These are phyloP conservation scores for Falcaria lacertinaria DNA, from an alignment of 2,888 invertebrate species.

Conservation along the genomic window DNA sequence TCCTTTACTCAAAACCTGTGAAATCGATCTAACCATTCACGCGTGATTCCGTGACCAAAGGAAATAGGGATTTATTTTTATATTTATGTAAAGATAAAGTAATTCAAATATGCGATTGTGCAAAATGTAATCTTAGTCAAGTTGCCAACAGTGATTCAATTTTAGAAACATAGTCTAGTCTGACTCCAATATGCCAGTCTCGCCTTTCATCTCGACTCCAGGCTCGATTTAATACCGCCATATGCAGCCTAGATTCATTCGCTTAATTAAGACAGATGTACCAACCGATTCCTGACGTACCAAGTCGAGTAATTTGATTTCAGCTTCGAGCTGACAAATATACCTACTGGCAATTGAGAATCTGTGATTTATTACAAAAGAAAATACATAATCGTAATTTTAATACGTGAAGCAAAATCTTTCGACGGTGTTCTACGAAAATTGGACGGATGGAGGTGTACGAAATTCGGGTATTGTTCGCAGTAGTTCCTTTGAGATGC, in stretches of 20 bases:
- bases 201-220: slow-evolving; percentile 11
- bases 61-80: no score
- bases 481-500: no score
- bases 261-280: slow-evolving; percentile 31
- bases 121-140: background rate
- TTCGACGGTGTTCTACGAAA: no score
- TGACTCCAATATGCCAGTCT: background rate
- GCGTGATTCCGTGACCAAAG: no score
- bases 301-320: background rate
- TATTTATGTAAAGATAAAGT: no score
- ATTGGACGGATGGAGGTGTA: no score
- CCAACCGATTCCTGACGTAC: slow-evolving; percentile 5
- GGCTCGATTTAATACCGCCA: slow-evolving; percentile 20
- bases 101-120: no score
- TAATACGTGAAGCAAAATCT: no score
- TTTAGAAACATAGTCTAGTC: slow-evolving; percentile 3
- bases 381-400: no score
- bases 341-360: background rate
- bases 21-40: no score
- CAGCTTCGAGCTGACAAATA: background rate
- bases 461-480: no score
- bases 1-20: no score
- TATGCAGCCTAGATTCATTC: slow-evolving; percentile 23
- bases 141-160: background rate
- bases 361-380: background rate